Evolutionary conservation across 2,113 vertebrate genomes (phyloP).

Genomic region (Leucosticte australis): DNA sequence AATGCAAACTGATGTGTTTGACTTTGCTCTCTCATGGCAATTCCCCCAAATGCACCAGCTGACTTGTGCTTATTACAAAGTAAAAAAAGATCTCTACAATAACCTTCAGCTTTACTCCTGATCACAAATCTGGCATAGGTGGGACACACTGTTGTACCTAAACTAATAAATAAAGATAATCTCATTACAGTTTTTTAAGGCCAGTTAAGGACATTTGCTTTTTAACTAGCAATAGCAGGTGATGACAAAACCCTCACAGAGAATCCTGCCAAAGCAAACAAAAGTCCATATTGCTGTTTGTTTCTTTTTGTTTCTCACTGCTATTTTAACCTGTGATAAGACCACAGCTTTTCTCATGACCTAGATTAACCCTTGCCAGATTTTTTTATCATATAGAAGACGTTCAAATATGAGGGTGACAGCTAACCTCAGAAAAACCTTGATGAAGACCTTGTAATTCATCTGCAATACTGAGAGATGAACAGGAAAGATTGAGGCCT

Average conservation of each 20-base stretch:
- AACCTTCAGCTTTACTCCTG: neutral
- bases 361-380: neutral
- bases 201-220: neutral
- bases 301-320: neutral
- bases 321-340: constrained; percentile 4
- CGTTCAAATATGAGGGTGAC: neutral
- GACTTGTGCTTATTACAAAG: neutral
- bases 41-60: neutral
- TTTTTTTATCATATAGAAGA: neutral
- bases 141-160: neutral
- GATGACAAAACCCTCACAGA: neutral
- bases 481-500: neutral
- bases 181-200: neutral
- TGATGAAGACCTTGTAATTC: neutral
- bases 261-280: neutral
- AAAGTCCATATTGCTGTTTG: neutral
- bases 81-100: neutral
- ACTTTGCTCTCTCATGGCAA: neutral
- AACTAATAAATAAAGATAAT: neutral
- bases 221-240: neutral
- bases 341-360: neutral
- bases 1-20: neutral
- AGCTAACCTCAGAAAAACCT: neutral
- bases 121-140: neutral
- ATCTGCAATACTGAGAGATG: neutral